phyloP scores from a whole-genome alignment of 2,888 invertebrate genomes.

The Apoda limacodes region DNA sequence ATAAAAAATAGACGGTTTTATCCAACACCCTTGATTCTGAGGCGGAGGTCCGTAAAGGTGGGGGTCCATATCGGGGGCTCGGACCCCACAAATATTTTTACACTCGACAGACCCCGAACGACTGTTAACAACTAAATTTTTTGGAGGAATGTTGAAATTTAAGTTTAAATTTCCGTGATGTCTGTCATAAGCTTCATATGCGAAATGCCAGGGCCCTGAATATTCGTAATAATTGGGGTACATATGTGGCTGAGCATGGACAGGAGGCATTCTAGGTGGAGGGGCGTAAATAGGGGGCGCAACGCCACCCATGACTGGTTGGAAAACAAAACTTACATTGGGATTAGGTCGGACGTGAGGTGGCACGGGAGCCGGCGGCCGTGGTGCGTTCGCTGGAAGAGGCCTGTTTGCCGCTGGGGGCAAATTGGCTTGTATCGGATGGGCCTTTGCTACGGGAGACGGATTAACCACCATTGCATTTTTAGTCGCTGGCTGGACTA shows the following conservation, averaged over 20 bases:
- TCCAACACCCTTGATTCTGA: constrained; percentile 52
- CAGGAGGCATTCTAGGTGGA: constrained; percentile 18
- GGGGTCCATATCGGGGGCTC: constrained; percentile 31
- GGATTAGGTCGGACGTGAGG: constrained; percentile 31
- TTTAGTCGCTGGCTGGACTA: constrained; percentile 22
- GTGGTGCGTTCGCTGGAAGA: constrained; percentile 13
- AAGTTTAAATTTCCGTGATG: constrained; percentile 48
- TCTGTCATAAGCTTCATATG: constrained; percentile 49
- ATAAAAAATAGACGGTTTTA: constrained; percentile 63
- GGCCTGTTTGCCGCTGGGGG: constrained; percentile 19
- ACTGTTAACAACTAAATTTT: constrained; percentile 48
- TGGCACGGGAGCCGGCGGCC: constrained; percentile 18
- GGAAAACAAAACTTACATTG: constrained; percentile 61
- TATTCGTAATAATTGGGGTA: constrained; percentile 54
- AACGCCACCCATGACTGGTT: constrained; percentile 42
- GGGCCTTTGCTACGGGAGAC: constrained; percentile 31
- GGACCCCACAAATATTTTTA: constrained; percentile 30
- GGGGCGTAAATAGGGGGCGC: constrained; percentile 37
- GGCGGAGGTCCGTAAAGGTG: constrained; percentile 32
- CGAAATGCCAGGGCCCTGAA: constrained; percentile 53
- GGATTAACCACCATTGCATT: constrained; percentile 20
- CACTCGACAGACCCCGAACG: constrained; percentile 37
- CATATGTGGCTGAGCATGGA: constrained; percentile 27
- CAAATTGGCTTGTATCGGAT: constrained; percentile 26
- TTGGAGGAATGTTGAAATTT: constrained; percentile 55